A percentile compares a stretch with the other conserved stretches of the same genome.
phyloP scores from a whole-genome alignment of 2,797 vertebrate species.

The Oophaga sylvatica region DNA sequence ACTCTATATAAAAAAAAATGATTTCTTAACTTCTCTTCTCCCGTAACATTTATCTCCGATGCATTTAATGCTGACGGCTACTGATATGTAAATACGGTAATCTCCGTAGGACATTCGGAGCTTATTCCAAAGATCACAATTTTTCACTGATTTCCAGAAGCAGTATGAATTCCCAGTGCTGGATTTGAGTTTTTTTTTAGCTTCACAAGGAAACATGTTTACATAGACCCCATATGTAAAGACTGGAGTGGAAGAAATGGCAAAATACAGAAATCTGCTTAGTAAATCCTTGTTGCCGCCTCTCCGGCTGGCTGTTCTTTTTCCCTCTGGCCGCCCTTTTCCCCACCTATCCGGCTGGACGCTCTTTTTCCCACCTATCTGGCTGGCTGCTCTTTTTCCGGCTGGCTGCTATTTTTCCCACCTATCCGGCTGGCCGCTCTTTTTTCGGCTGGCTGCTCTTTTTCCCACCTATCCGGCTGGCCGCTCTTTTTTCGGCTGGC shows the following conservation, averaged over 20 bases:
- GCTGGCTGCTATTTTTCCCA: too few species aligned
- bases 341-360: too few species aligned
- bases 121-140: constrained; percentile 24
- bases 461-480: too few species aligned
- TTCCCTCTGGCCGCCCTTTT: too few species aligned
- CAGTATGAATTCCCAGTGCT: background rate
- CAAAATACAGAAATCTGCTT: background rate
- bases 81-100: constrained; percentile 30
- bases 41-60: constrained; percentile 31
- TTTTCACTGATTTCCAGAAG: constrained; percentile 11
- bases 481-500: too few species aligned
- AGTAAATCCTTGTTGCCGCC: background rate
- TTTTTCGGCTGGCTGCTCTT: too few species aligned
- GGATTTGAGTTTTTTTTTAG: background rate
- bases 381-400: too few species aligned
- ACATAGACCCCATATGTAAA: constrained; percentile 1
- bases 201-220: background rate
- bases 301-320: too few species aligned
- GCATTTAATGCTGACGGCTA: constrained; percentile 19
- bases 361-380: too few species aligned
- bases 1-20: background rate
- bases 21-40: constrained; percentile 1
- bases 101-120: background rate
- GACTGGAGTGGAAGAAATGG: too few species aligned
- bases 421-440: too few species aligned